Conservation (phyloP, 2,113 vertebrate species). For the Cyprinodon variegatus region DNA sequence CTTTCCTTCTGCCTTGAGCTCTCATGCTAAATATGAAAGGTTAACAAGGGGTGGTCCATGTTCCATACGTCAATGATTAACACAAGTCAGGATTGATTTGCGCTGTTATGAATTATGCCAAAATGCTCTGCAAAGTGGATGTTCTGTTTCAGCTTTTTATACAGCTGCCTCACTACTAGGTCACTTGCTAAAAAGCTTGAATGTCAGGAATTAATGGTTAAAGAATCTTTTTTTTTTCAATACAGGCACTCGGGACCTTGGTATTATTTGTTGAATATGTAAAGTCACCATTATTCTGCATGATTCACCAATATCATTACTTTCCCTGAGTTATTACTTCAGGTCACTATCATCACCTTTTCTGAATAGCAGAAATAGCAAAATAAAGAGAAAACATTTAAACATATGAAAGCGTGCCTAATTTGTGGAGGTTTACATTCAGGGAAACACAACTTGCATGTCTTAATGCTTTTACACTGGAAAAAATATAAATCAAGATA, state of each 20-base stretch:
- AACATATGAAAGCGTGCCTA: constrained; percentile 11
- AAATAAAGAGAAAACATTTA: not conserved
- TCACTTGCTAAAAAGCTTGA: not conserved
- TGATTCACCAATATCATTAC: constrained; percentile 2
- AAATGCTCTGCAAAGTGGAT: not conserved
- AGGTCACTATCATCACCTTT: not conserved
- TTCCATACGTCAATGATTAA: constrained; percentile 21
- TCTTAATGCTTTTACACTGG: too few species aligned
- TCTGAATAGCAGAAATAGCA: not conserved
- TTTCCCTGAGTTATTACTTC: not conserved
- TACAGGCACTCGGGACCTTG: not conserved
- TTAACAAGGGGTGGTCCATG: constrained; percentile 32
- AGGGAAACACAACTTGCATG: too few species aligned
- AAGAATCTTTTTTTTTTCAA: not conserved
- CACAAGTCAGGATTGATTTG: constrained; percentile 31
- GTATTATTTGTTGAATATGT: not conserved
- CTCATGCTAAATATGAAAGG: constrained; percentile 14
- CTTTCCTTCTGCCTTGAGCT: constrained; percentile 5
- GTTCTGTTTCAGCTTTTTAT: constrained; percentile 1
- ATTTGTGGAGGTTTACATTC: constrained; percentile 1
- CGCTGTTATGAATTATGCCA: constrained; percentile 25
- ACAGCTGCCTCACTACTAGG: too few species aligned
- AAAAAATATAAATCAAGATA: too few species aligned
- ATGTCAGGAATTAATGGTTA: not conserved
- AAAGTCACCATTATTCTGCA: not conserved